phyloP scores from a whole-genome alignment of 30 jellyfish, hydroid and myxozoan genomes.

The Chrysaora quinquecirrha region DNA sequence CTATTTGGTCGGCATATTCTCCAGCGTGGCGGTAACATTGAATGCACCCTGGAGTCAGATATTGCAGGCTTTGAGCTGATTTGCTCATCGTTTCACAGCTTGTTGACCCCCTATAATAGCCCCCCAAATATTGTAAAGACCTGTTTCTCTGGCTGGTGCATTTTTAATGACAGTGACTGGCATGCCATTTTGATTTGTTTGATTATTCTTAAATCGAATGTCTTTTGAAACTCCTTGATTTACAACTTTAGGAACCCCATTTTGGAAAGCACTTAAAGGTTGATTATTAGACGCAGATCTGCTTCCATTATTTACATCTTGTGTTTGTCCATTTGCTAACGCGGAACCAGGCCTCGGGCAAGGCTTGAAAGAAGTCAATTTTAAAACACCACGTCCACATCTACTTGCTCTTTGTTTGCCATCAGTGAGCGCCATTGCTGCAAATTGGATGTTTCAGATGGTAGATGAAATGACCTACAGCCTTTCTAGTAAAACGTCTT shows the following conservation, averaged over 20 bases:
- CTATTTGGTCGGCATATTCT: too few relatives aligned
- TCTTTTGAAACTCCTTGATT: background rate
- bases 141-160: too few relatives aligned
- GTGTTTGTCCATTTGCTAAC: background rate
- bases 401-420: constrained; percentile 35
- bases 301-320: background rate
- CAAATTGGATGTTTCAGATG: too few relatives aligned
- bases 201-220: background rate
- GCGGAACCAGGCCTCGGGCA: constrained; percentile 77
- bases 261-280: background rate
- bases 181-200: background rate
- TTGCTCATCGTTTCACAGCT: too few relatives aligned
- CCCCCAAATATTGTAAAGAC: too few relatives aligned
- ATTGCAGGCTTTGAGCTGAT: too few relatives aligned
- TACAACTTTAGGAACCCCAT: background rate
- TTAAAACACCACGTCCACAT: constrained; percentile 91
- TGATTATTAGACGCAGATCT: background rate
- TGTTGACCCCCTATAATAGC: too few relatives aligned
- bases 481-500: too few relatives aligned
- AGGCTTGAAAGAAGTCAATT: constrained; percentile 74
- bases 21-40: too few relatives aligned
- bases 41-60: too few relatives aligned
- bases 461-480: too few relatives aligned
- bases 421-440: constrained; percentile 6
- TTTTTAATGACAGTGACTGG: too few relatives aligned